Conservation (phyloP, 2,113 vertebrate genomes). For the Rhynchomys soricoides region DNA sequence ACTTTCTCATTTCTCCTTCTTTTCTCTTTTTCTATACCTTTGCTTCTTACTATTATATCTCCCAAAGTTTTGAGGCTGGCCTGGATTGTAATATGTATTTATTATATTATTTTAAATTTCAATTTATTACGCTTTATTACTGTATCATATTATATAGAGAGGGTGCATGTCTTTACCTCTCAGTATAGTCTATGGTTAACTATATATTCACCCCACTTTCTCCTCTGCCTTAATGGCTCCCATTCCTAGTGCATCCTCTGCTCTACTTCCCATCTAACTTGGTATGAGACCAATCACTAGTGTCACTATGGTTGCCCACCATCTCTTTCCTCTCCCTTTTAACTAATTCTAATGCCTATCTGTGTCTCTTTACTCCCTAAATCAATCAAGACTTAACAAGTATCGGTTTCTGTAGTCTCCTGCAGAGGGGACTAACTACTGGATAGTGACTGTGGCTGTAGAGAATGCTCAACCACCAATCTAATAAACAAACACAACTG, state of each 20-base stretch:
- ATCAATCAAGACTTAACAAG: not conserved
- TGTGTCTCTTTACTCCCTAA: not conserved
- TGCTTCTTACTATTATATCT: not conserved
- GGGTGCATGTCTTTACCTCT: not conserved
- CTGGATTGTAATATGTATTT: not conserved
- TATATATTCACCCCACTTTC: not conserved
- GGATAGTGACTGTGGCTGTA: not conserved
- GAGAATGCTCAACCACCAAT: not conserved
- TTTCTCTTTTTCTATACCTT: not conserved
- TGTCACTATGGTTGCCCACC: not conserved
- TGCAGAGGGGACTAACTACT: not conserved
- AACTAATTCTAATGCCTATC: not conserved
- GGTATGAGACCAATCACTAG: not conserved
- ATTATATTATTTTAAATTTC: not conserved
- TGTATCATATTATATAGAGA: not conserved
- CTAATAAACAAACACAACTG: not conserved
- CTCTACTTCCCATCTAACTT: not conserved
- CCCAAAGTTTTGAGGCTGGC: not conserved
- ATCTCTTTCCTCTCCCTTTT: not conserved
- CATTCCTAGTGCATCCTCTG: not conserved
- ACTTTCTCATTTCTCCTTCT: not conserved
- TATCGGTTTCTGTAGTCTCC: not conserved
- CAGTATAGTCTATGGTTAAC: not conserved
- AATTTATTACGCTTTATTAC: not conserved
- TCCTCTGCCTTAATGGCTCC: not conserved